Percentiles rank a stretch among this genome's conserved stretches.
These are phyloP conservation scores for Hymenopus coronatus DNA, from an alignment of 2,888 invertebrate genomes.

Conservation along the genomic window DNA sequence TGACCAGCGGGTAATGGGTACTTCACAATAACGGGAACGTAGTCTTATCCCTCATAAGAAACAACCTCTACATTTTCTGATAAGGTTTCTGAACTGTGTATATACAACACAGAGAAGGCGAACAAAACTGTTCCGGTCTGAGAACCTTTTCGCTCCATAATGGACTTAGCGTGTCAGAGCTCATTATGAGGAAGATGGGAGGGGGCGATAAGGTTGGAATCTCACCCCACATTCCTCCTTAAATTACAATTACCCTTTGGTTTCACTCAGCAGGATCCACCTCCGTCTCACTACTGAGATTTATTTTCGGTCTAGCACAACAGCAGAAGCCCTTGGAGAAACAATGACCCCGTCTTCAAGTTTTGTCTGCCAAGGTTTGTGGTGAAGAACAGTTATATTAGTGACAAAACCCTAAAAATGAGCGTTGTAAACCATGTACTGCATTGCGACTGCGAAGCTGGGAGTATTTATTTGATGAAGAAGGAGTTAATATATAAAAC, in stretches of 20 bases:
- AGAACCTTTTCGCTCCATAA: neutral
- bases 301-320: neutral
- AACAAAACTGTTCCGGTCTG: neutral
- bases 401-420: too few species aligned
- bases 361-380: too few species aligned
- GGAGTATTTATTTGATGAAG: too few species aligned
- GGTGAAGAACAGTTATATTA: too few species aligned
- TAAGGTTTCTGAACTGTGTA: neutral
- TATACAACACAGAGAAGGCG: neutral
- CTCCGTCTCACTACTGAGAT: neutral
- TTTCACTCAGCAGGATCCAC: neutral
- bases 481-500: too few species aligned
- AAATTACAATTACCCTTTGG: neutral
- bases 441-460: too few species aligned
- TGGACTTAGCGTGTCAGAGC: neutral
- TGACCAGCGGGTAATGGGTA: too few species aligned
- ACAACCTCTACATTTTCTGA: neutral
- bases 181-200: neutral
- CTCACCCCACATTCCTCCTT: neutral
- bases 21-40: too few species aligned
- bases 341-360: neutral
- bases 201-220: neutral
- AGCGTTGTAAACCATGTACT: too few species aligned
- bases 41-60: neutral
- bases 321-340: neutral